phyloP scores from a whole-genome alignment of 2,888 invertebrate species.

The Tethea ocularis region DNA sequence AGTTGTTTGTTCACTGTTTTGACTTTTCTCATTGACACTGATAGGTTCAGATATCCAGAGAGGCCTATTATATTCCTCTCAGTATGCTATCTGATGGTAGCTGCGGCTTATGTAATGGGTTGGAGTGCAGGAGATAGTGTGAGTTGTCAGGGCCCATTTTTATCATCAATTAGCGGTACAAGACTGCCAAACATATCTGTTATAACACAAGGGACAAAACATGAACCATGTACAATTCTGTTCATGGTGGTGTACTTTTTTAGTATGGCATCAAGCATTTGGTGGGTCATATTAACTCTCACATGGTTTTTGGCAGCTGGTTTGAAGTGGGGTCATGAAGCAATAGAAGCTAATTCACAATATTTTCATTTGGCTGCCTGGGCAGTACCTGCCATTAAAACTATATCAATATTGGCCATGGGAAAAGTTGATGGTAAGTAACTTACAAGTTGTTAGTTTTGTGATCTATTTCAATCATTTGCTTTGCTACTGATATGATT shows the following conservation, averaged over 20 bases:
- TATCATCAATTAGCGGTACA: constrained; percentile 87
- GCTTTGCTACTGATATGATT: too few relatives aligned
- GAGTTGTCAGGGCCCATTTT: constrained; percentile 92
- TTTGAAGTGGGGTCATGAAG: constrained; percentile 98
- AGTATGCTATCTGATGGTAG: constrained; percentile 97
- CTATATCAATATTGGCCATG: constrained; percentile 97
- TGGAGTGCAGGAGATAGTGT: constrained; percentile 92
- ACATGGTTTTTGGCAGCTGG: constrained; percentile 99
- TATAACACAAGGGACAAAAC: constrained; percentile 94
- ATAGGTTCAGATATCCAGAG: constrained; percentile 98
- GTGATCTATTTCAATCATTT: too few relatives aligned
- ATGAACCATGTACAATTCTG: constrained; percentile 94
- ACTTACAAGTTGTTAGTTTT: too few relatives aligned
- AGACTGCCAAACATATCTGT: constrained; percentile 90
- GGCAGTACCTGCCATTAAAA: constrained; percentile 98
- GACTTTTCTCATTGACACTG: constrained; percentile 97
- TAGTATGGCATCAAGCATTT: constrained; percentile 97
- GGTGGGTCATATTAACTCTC: constrained; percentile 98
- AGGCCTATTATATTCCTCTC: constrained; percentile 98
- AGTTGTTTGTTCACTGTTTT: constrained; percentile 96
- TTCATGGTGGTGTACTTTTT: constrained; percentile 99
- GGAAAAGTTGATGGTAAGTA: constrained; percentile 96
- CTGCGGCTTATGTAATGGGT: constrained; percentile 94
- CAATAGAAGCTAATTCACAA: constrained; percentile 98
- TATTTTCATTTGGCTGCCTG: constrained; percentile 99